phyloP scores from a whole-genome alignment of 2,888 invertebrate species.

The Heliconius ethilla region DNA sequence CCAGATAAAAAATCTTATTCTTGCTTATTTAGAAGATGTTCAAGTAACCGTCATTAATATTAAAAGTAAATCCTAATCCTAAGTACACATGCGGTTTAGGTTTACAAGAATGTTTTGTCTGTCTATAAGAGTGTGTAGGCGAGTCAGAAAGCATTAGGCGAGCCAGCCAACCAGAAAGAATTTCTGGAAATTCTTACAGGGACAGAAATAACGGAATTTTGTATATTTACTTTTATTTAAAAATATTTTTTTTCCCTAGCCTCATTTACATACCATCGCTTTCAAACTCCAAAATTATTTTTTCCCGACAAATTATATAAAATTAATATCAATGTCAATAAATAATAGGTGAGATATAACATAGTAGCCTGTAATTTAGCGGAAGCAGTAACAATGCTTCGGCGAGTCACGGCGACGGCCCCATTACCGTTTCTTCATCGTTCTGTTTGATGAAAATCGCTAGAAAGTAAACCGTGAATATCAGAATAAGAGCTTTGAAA shows the following conservation, averaged over 20 bases:
- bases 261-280: conserved; percentile 1
- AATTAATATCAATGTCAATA: conserved; percentile 37
- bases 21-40: neutral
- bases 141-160: too few species aligned
- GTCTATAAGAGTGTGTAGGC: too few species aligned
- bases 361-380: conserved; percentile 37
- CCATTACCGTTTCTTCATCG: conserved; percentile 29
- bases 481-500: neutral
- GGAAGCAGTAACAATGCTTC: conserved; percentile 35
- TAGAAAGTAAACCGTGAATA: conserved; percentile 7
- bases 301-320: conserved; percentile 27
- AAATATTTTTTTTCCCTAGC: neutral
- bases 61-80: too few species aligned
- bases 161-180: too few species aligned
- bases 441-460: conserved; percentile 22
- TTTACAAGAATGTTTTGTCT: too few species aligned
- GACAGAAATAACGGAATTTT: too few species aligned
- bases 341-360: conserved; percentile 31
- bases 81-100: too few species aligned
- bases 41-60: neutral
- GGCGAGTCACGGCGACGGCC: conserved; percentile 38
- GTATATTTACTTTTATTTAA: neutral
- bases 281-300: conserved; percentile 4
- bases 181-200: too few species aligned
- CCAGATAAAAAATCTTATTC: neutral